phyloP scores from a whole-genome alignment of 2,113 vertebrate species.

The Prionailurus bengalensis region DNA sequence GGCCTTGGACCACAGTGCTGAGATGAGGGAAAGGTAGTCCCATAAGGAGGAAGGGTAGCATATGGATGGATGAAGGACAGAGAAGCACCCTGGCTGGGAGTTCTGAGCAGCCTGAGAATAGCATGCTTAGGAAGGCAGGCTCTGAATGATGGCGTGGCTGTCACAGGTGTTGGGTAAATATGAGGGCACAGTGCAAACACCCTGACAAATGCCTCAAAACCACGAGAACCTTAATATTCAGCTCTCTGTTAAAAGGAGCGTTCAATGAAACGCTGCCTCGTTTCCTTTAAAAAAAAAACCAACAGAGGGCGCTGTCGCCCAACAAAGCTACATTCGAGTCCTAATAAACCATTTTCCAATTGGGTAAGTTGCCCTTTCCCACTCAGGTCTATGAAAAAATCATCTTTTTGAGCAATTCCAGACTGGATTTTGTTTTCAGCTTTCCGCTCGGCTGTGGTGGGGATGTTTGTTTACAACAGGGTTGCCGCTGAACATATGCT shows the following conservation, averaged over 20 bases:
- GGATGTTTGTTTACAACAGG: neutral
- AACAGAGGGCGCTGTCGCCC: slow-evolving; percentile 77
- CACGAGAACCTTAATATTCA: neutral
- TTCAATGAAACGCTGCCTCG: neutral
- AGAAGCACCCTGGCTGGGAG: neutral
- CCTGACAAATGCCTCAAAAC: neutral
- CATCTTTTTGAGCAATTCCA: neutral
- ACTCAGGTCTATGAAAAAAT: neutral
- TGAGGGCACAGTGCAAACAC: neutral
- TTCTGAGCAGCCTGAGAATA: neutral
- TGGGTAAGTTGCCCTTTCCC: neutral
- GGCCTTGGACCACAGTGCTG: neutral
- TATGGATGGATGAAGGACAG: too few relatives aligned
- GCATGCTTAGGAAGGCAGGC: neutral
- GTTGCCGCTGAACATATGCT: neutral
- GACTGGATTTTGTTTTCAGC: neutral
- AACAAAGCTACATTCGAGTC: neutral
- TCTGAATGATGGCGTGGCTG: neutral
- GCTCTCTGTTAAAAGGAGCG: fast-evolving
- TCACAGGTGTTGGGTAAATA: neutral
- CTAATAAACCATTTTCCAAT: neutral
- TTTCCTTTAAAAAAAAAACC: slow-evolving; percentile 52
- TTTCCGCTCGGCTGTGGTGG: slow-evolving; percentile 1
- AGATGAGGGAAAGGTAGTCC: neutral
- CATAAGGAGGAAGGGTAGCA: neutral